These are phyloP conservation scores for Sipha maydis DNA, from an alignment of 2,888 invertebrate species.

Conservation along the genomic window DNA sequence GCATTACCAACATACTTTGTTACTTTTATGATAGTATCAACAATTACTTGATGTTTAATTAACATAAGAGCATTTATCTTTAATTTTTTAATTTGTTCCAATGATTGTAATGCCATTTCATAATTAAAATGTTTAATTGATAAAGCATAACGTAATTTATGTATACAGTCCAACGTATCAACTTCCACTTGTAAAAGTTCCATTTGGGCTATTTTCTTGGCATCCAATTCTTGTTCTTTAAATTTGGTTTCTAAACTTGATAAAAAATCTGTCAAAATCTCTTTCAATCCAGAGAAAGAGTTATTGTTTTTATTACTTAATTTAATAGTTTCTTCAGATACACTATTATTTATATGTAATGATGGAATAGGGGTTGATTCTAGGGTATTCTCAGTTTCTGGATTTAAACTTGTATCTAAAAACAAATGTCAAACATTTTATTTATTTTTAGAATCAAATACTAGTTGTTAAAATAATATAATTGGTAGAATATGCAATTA, in stretches of 20 bases:
- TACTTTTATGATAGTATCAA: conserved; percentile 79
- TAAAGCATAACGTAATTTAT: conserved; percentile 75
- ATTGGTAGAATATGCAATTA: too few species aligned
- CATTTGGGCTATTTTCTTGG: conserved; percentile 26
- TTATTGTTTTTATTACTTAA: neutral
- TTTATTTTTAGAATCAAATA: neutral
- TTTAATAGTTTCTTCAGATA: neutral
- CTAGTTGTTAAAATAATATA: neutral
- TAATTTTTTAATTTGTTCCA: conserved; percentile 74
- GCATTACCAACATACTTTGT: conserved; percentile 79
- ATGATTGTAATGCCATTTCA: conserved; percentile 76
- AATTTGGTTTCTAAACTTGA: too few species aligned
- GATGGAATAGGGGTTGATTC: neutral
- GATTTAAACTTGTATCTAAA: conserved; percentile 2
- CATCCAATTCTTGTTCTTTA: neutral
- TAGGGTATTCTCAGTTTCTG: neutral
- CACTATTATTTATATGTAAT: neutral
- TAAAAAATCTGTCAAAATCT: neutral
- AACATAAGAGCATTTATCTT: conserved; percentile 79
- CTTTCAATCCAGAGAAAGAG: neutral
- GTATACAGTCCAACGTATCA: conserved; percentile 75
- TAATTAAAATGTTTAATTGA: conserved; percentile 78
- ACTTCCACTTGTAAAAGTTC: conserved; percentile 74
- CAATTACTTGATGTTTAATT: conserved; percentile 81
- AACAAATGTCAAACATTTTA: neutral